Evolutionary conservation across 2,888 invertebrate species (phyloP).

Genomic region (Parasteatoda lunata): DNA sequence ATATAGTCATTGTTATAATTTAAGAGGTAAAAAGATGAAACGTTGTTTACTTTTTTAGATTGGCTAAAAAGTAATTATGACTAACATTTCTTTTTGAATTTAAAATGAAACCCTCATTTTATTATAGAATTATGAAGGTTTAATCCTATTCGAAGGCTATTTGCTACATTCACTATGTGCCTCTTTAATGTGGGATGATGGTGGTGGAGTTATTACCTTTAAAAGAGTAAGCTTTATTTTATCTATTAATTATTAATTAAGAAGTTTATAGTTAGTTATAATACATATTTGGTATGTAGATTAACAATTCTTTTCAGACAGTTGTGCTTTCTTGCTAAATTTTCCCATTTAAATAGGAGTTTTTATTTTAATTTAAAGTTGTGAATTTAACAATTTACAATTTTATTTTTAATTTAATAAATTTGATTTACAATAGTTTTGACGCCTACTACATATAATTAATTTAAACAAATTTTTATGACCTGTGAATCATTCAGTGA

Average conservation of each 20-base stretch:
- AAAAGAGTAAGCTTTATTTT: slow-evolving; percentile 31
- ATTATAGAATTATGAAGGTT: slow-evolving; percentile 51
- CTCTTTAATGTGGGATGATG: slow-evolving; percentile 44
- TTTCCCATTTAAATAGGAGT: neutral
- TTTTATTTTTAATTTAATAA: no score
- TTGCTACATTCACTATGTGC: slow-evolving; percentile 12
- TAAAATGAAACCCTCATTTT: neutral
- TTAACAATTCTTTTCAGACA: neutral
- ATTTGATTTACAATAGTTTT: no score
- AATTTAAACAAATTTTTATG: no score
- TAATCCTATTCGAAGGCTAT: slow-evolving; percentile 54
- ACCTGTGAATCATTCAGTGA: no score
- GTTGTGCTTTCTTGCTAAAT: neutral
- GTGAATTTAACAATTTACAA: no score
- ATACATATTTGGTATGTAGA: no score
- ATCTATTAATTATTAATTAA: neutral
- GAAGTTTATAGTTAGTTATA: neutral
- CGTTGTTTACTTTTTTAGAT: no score
- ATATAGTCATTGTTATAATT: neutral
- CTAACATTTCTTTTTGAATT: neutral
- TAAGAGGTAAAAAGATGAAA: no score
- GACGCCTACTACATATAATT: no score
- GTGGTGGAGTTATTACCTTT: slow-evolving; percentile 54
- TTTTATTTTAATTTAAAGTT: neutral
- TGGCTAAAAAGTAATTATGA: neutral